A percentile compares a stretch with the other conserved stretches of the same genome.
Evolutionary conservation across 2,888 invertebrate species (phyloP).

Genomic region (Nematopogon swammerdamellus): DNA sequence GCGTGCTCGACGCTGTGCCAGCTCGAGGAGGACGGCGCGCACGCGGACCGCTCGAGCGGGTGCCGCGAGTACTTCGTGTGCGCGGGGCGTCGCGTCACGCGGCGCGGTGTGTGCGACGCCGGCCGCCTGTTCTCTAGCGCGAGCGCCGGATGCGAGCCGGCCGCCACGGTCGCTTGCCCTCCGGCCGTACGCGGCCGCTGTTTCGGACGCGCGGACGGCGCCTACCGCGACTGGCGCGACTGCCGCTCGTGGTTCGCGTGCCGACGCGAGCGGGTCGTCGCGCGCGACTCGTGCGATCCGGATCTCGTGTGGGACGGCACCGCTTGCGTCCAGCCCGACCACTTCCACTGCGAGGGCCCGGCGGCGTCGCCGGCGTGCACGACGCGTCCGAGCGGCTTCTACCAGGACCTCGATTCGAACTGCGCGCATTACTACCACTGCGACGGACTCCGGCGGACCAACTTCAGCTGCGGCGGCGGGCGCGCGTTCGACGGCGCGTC

Average conservation of each 20-base stretch:
- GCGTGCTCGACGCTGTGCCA: constrained; percentile 48
- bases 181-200: constrained; percentile 41
- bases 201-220: constrained; percentile 39
- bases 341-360: constrained; percentile 39
- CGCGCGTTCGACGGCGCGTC: constrained; percentile 41
- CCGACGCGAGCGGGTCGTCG: constrained; percentile 35
- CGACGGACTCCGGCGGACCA: constrained; percentile 32
- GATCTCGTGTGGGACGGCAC: constrained; percentile 50
- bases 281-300: constrained; percentile 41
- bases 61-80: constrained; percentile 60
- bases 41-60: constrained; percentile 49
- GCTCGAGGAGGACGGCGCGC: constrained; percentile 51
- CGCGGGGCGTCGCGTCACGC: constrained; percentile 44
- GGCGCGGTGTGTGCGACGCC: constrained; percentile 53
- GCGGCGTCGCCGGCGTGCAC: constrained; percentile 32
- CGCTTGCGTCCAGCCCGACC: constrained; percentile 31
- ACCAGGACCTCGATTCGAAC: constrained; percentile 48
- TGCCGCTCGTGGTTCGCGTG: constrained; percentile 52
- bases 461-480: constrained; percentile 35
- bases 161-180: constrained; percentile 37
- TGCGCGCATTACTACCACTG: constrained; percentile 54
- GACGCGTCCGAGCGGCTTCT: constrained; percentile 50
- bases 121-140: constrained; percentile 49
- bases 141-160: constrained; percentile 47
- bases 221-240: constrained; percentile 41